A percentile compares a stretch with the other conserved stretches of the same genome.
Conservation (phyloP, 2,888 invertebrate genomes). For the Dioctria linearis region DNA sequence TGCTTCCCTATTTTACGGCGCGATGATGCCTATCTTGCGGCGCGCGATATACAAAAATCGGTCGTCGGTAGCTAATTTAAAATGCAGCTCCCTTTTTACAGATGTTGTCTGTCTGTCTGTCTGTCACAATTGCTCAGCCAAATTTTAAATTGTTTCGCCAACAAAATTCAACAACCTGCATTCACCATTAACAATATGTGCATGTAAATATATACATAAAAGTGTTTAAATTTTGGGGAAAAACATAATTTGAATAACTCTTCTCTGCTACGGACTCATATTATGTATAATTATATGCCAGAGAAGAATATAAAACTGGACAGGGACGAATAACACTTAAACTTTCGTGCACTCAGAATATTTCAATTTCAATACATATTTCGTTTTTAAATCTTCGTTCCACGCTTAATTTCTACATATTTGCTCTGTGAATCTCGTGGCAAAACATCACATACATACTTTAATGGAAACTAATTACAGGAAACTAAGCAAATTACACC, state of each 20-base stretch:
- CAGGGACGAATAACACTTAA: conserved; percentile 19
- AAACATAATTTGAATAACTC: too few relatives aligned
- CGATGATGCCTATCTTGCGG: not conserved
- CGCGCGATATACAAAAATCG: not conserved
- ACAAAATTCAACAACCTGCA: too few relatives aligned
- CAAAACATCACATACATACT: conserved; percentile 8
- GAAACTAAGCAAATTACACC: conserved; percentile 24
- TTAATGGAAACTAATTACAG: not conserved
- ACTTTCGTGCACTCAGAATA: conserved; percentile 21
- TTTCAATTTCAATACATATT: not conserved
- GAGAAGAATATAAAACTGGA: conserved; percentile 11
- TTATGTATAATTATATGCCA: not conserved
- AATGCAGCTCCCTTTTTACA: too few relatives aligned
- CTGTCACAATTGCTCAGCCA: too few relatives aligned
- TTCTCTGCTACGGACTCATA: too few relatives aligned
- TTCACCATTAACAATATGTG: too few relatives aligned
- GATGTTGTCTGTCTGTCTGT: too few relatives aligned
- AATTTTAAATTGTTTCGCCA: too few relatives aligned
- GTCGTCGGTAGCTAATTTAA: too few relatives aligned
- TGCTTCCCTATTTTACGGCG: not conserved
- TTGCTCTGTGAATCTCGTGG: conserved; percentile 23
- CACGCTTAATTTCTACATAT: not conserved
- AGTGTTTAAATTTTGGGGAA: too few relatives aligned
- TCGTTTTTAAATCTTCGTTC: not conserved
- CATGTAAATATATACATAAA: too few relatives aligned